Percentiles rank a stretch among this genome's conserved stretches.
Conservation (phyloP, 92 coral and sea anemone species). For the Pocillopora meandrina region DNA sequence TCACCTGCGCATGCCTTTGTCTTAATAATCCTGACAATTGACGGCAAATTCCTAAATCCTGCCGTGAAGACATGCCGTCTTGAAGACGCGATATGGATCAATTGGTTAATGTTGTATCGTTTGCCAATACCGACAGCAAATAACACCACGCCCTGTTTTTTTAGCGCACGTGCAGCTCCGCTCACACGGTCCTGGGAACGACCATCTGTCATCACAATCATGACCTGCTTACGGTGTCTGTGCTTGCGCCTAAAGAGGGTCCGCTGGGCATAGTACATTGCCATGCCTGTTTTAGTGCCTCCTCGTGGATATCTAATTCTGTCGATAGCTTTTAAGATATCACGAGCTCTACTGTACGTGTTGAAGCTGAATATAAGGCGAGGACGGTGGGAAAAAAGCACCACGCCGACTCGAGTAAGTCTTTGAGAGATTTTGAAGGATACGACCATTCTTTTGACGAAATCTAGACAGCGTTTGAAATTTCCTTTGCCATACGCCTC, state of each 20-base stretch:
- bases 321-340: conserved; percentile 43
- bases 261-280: conserved; percentile 51
- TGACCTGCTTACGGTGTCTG: conserved; percentile 47
- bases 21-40: conserved; percentile 67
- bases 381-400: conserved; percentile 58
- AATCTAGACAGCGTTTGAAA: conserved; percentile 64
- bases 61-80: conserved; percentile 64
- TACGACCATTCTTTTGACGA: conserved; percentile 62
- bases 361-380: conserved; percentile 57
- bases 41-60: conserved; percentile 56
- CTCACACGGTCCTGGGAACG: conserved; percentile 65
- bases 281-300: conserved; percentile 69
- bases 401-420: conserved; percentile 62
- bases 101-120: conserved; percentile 49
- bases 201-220: conserved; percentile 76
- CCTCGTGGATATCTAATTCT: conserved; percentile 71
- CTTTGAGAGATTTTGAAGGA: conserved; percentile 66
- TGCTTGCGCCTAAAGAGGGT: conserved; percentile 43
- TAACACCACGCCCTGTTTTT: conserved; percentile 46
- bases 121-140: conserved; percentile 73
- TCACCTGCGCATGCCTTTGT: conserved; percentile 72
- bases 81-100: conserved; percentile 63
- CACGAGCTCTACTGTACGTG: conserved; percentile 26
- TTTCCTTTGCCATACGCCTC: conserved; percentile 67
- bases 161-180: conserved; percentile 58